Base-by-base conservation (phyloP, 1,140 invertebrate species). In the Formica exsecta region DNA sequence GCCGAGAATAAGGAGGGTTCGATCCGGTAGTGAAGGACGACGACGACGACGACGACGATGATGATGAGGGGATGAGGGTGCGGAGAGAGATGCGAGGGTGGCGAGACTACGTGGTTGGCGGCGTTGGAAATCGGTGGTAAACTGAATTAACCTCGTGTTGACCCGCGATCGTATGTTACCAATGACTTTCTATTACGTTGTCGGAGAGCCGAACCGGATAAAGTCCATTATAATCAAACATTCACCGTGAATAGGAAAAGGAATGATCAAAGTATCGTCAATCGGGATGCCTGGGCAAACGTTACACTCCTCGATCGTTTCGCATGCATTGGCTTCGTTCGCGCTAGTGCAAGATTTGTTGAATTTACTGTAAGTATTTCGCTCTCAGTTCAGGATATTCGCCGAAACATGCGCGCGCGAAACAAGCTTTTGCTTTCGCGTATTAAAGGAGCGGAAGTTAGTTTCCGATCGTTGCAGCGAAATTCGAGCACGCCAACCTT, bases 101-200 rank as follows among this genome's bases (percentile, higher is more conserved):
- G 57, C 4, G 25, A 1, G 48, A 41, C 32, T 66, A 51, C 5
- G 54, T 36, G 79, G 51, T 85, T 79, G 70, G 71, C 59, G 88
- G 83, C 86, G 65, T 77, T 90, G 68, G 88, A 93, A 91, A 92
- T 92, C 90, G 88, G 80, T 44, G 90, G 91, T 90, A 92, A 93
- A 92, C 87, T 89, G 90, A 92, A 93, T 93, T 93, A 93, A 92
- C 89, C 75, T 48, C 41, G 38, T 91, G 87, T 92, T 92, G 87
- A 92, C 87, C 89, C 77, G 87, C 62, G 65, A 91, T 89, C 85
- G 87, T 90, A 90, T 89, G 90, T 89, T 93, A 86, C 86, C 90
- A 89, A 92, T 92, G 86, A 91, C 87, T 92, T 92, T 92, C 87
- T 87, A 91, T 89, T 91, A 92, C 89, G 75, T 57, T 38, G 59